A percentile compares a stretch with the other conserved stretches of the same genome.
Conservation (phyloP, 2,888 invertebrate species). For the Odontothrips loti region DNA sequence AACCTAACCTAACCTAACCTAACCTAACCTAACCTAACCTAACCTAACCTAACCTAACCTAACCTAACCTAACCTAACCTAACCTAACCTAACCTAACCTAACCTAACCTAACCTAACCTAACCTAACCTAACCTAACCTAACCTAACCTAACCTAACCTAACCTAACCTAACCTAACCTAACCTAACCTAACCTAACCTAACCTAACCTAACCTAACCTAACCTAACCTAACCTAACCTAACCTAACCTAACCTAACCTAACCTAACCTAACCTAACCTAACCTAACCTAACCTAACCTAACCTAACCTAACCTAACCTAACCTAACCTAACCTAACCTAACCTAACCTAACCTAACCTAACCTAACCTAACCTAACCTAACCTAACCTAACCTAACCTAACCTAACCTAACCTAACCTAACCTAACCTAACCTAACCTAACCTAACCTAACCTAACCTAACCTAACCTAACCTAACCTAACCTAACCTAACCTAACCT, state of each 20-base stretch:
- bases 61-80: constrained; percentile 11
- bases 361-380: too few species aligned
- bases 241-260: background rate
- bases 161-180: background rate
- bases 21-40: background rate
- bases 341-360: too few species aligned
- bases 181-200: constrained; percentile 6
- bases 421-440: background rate
- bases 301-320: too few species aligned
- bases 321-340: too few species aligned
- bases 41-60: constrained; percentile 6
- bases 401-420: too few species aligned
- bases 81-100: constrained; percentile 2
- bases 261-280: too few species aligned
- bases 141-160: constrained; percentile 2
- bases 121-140: constrained; percentile 6
- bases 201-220: background rate
- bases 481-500: constrained; percentile 11
- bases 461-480: constrained; percentile 6
- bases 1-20: background rate
- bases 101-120: constrained; percentile 6
- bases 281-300: too few species aligned
- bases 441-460: background rate
- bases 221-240: background rate
- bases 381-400: too few species aligned